phyloP scores from a whole-genome alignment of 2,888 invertebrate species.

The Branchellion lobata region DNA sequence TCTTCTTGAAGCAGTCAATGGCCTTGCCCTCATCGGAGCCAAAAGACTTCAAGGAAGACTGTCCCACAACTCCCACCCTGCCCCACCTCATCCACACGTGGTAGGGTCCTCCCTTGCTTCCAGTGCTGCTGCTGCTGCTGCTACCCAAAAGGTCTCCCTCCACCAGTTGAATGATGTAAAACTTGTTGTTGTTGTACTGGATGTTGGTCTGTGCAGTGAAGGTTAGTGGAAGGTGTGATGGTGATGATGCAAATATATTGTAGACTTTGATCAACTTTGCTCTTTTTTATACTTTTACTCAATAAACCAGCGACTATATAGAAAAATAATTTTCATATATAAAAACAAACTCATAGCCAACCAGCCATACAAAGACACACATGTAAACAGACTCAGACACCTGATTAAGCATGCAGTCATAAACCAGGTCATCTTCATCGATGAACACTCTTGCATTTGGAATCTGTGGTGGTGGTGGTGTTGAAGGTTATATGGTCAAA shows the following conservation, averaged over 20 bases:
- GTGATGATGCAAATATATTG: neutral
- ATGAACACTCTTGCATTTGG: slow-evolving; percentile 8
- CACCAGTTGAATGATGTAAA: slow-evolving; percentile 65
- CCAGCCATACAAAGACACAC: neutral
- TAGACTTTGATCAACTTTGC: neutral
- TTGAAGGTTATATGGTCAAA: too few relatives aligned
- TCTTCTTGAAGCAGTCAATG: slow-evolving; percentile 62
- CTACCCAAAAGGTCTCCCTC: slow-evolving; percentile 58
- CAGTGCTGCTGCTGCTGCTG: neutral
- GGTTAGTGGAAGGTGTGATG: neutral
- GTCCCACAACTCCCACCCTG: slow-evolving; percentile 65
- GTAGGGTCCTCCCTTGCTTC: slow-evolving; percentile 54
- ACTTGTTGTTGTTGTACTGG: slow-evolving; percentile 66
- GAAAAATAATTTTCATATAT: too few relatives aligned
- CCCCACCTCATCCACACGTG: slow-evolving; percentile 67
- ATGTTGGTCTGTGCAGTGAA: slow-evolving; percentile 63
- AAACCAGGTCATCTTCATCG: slow-evolving; percentile 57
- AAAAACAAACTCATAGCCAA: neutral
- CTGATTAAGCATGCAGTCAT: slow-evolving; percentile 55
- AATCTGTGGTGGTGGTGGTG: slow-evolving; percentile 52
- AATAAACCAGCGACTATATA: neutral
- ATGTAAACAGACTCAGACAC: slow-evolving; percentile 1
- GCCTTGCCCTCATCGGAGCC: slow-evolving; percentile 63
- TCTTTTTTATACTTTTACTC: neutral
- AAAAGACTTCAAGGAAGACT: slow-evolving; percentile 61